Conservation (phyloP, 1,140 invertebrate genomes). For the Lepidurus arcticus region DNA sequence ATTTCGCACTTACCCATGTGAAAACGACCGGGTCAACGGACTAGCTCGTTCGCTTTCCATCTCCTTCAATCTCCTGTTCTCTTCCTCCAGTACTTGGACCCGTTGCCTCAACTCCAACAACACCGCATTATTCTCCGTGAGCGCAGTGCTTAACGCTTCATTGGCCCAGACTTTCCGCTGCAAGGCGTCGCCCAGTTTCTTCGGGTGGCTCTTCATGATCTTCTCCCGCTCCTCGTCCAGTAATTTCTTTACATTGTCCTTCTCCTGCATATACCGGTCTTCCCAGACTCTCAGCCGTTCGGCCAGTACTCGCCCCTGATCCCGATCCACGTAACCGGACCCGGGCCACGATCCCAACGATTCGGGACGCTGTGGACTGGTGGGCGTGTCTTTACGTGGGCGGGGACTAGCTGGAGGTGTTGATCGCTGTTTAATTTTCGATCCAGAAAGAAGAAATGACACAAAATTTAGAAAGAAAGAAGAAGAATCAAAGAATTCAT, state of each 20-base stretch:
- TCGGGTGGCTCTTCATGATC: constrained; percentile 11
- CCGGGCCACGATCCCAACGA: background rate
- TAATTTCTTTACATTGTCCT: constrained; percentile 4
- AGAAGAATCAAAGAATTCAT: constrained; percentile 9
- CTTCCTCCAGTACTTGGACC: constrained; percentile 25
- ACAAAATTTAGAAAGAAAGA: constrained; percentile 26
- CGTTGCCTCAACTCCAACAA: background rate
- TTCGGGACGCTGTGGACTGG: constrained; percentile 7
- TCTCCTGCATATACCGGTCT: constrained; percentile 11
- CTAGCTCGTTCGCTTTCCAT: background rate
- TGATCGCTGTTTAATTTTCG: background rate
- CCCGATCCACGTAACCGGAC: background rate
- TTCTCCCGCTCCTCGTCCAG: constrained; percentile 25
- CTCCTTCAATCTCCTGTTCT: constrained; percentile 3
- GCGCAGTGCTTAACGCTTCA: constrained; percentile 21
- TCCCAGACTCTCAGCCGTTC: background rate
- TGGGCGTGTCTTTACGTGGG: constrained; percentile 17
- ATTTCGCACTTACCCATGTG: background rate
- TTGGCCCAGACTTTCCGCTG: constrained; percentile 14
- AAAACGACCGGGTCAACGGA: constrained; percentile 20
- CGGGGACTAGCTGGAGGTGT: constrained; percentile 26
- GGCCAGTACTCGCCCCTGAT: background rate
- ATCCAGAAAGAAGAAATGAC: background rate
- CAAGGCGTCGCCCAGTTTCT: background rate
- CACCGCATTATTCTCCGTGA: background rate